Evolutionary conservation across 2,113 vertebrate genomes (phyloP), one percentile per base, ranked within the genome.

Genomic region (Odobenus rosmarus): DNA sequence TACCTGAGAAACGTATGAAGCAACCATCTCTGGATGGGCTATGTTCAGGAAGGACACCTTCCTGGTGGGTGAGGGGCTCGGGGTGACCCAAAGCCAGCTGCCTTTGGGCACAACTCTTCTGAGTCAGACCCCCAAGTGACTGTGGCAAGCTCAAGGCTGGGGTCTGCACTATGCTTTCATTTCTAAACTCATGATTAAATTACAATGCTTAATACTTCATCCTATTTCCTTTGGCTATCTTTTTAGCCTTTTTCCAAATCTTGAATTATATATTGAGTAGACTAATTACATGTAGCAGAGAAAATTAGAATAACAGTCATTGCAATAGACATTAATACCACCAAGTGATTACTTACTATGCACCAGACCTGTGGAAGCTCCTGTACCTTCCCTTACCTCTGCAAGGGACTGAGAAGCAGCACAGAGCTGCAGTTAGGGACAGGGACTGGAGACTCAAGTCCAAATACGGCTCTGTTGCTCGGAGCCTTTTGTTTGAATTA

Each of bases 211-310:
- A 76, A 61, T 71, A 33, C 24, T 90, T 90, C 24, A 24, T 72
- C 42, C 39, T 81, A 39, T 88, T 57, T 64, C 62, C 62, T 82
- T 28, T 55, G 36, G 57, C 51, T 71, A 14, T 23, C 11, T 61
- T 93, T 62, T 72, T 28, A 8, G 64, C 39, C 57, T 80, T 93
- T 93, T 97, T 80, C 46, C 90, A 95, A 93, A 96, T 74, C 76
- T 87, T 90, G 83, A 84, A 53, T 92, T 94, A 46, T 61, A n/a
- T 9, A 83, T 53, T 74, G 87, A 81, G n/a, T 19, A 61, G 61
- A 51, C 23, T 90, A 86, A 93, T 83, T 42, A 93, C 33, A 95
- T 42, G 39, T 42, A 81, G 71, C 1, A 46, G 4, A 51, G 36
- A 61, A 88, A 93, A 91, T 96, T 51, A 81, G 64, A 82, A 62